Percentiles rank a stretch among this genome's conserved stretches.
Conservation (phyloP, 1,140 invertebrate species). For the Catajapyx aquilonaris region DNA sequence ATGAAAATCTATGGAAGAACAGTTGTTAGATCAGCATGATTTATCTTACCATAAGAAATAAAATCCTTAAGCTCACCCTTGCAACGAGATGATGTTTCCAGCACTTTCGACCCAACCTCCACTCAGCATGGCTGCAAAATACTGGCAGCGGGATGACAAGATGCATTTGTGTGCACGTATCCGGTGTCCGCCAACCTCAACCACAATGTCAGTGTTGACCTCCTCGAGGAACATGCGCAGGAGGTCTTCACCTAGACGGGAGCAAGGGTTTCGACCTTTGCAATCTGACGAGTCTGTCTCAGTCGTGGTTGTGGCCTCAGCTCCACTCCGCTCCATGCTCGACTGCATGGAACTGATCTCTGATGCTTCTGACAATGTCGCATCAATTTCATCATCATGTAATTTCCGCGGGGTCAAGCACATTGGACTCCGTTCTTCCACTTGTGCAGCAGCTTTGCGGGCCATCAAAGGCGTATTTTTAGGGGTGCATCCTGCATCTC, state of each 20-base stretch:
- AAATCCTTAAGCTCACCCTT: conserved; percentile 31
- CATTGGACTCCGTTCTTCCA: not conserved
- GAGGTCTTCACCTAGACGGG: conserved; percentile 58
- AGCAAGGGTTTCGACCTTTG: conserved; percentile 25
- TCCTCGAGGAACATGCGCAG: conserved; percentile 74
- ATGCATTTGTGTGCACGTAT: conserved; percentile 80
- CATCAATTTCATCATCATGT: conserved; percentile 8
- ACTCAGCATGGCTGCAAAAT: conserved; percentile 72
- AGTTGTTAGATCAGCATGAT: not conserved
- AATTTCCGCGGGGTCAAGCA: no score
- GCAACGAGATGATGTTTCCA: conserved; percentile 56
- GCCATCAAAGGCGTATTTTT: not conserved
- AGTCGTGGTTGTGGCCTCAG: conserved; percentile 27
- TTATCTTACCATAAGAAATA: not conserved
- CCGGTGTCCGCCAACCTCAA: conserved; percentile 50
- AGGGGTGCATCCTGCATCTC: not conserved
- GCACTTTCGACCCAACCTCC: conserved; percentile 59
- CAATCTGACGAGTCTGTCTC: conserved; percentile 26
- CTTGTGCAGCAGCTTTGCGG: not conserved
- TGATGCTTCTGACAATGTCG: conserved; percentile 17
- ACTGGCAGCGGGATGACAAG: conserved; percentile 65
- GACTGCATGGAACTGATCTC: conserved; percentile 31
- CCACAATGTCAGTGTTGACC: conserved; percentile 60
- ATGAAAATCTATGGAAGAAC: conserved; percentile 36
- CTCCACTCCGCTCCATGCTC: conserved; percentile 27